A percentile compares a stretch with the other conserved stretches of the same genome.
Conservation (phyloP, 2,888 invertebrate species). For the Eupithecia vulgata region DNA sequence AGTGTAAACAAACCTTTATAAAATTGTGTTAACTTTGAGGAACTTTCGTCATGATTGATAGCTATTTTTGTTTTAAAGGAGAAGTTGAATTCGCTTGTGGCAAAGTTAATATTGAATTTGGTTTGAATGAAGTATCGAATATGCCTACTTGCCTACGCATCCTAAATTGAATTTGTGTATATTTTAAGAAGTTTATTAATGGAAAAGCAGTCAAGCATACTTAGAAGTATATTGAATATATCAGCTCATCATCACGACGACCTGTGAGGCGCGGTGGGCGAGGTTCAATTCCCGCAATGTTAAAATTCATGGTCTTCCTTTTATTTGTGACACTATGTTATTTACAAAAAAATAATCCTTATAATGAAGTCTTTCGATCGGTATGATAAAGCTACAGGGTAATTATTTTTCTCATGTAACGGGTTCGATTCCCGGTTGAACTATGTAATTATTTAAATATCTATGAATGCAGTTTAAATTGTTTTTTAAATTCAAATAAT, state of each 20-base stretch:
- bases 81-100: constrained; percentile 21
- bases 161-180: constrained; percentile 10
- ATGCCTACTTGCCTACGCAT: constrained; percentile 7
- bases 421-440: too few relatives aligned
- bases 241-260: neutral
- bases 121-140: constrained; percentile 24
- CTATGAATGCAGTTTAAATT: too few relatives aligned
- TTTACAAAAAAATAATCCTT: too few relatives aligned
- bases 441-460: too few relatives aligned
- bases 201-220: neutral
- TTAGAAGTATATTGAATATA: neutral
- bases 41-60: constrained; percentile 60
- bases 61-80: constrained; percentile 42
- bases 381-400: too few relatives aligned
- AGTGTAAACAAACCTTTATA: constrained; percentile 32
- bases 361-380: too few relatives aligned
- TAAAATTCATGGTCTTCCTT: too few relatives aligned
- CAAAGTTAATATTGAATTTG: constrained; percentile 34
- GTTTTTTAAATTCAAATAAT: too few relatives aligned
- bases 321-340: too few relatives aligned
- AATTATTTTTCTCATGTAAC: too few relatives aligned
- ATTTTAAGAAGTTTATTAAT: constrained; percentile 14
- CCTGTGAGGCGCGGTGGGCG: too few relatives aligned
- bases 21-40: constrained; percentile 57
- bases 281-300: too few relatives aligned